phyloP scores from a whole-genome alignment of 1,140 invertebrate genomes.

The Panagrolaimus sp. region DNA sequence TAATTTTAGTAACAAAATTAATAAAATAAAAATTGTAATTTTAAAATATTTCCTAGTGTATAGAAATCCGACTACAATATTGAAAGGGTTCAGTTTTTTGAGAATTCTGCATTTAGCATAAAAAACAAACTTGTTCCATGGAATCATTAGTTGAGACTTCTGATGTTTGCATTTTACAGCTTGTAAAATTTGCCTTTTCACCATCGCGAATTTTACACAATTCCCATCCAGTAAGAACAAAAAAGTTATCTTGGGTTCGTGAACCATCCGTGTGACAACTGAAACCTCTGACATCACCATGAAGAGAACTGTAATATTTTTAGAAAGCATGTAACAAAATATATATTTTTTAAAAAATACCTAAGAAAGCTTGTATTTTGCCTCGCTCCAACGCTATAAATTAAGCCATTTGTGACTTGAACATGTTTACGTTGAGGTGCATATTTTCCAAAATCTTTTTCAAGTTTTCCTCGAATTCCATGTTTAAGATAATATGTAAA shows the following conservation, averaged over 20 bases:
- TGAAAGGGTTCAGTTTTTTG: no score
- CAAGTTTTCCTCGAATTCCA: not conserved
- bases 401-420: constrained; percentile 7
- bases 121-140: not conserved
- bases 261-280: not conserved
- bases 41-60: no score
- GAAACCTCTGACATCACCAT: not conserved
- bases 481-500: not conserved
- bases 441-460: not conserved
- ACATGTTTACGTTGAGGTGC: not conserved
- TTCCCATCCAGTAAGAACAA: constrained; percentile 2
- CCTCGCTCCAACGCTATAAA: not conserved
- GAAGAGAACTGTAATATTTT: not conserved
- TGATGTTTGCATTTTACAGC: not conserved
- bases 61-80: no score
- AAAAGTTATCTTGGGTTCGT: constrained; percentile 1
- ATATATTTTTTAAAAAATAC: no score
- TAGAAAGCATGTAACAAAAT: no score
- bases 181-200: not conserved
- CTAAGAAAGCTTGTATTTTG: no score
- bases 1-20: constrained; percentile 7
- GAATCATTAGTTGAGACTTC: not conserved
- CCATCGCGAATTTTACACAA: constrained; percentile 11
- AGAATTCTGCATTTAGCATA: no score
- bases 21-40: no score